Evolutionary conservation across 2,113 vertebrate species (phyloP), one percentile per base, ranked within the genome.

Genomic region (Centropus bengalensis): DNA sequence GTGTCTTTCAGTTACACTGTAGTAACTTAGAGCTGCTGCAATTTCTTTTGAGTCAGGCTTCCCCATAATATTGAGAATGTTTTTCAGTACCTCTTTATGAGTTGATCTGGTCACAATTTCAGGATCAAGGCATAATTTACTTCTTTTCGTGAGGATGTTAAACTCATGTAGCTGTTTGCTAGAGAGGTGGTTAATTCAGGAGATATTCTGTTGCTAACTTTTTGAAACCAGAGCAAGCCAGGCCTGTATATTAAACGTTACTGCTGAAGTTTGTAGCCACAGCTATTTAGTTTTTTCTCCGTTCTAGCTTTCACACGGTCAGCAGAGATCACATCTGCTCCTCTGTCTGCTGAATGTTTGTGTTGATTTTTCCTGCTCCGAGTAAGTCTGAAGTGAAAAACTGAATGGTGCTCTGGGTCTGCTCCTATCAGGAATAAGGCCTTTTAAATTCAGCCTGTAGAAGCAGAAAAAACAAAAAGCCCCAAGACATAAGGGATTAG

Each of bases 51-150:
- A 86, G 28, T 58, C 38, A 82, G n/a, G 32, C 79, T 79, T 88
- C 49, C 24, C 27, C 51, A 32, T 60, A 69, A 28, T 55, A 83
- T 59, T 92, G 63, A 36, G 82, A 92, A 69, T 63, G 36, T 74
- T 95, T 94, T 83, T 54, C 76, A 69, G 76, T 88, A 94, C 76
- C 76, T 82, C 79, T 91, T 88, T 78, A 81, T 51, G 68, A 93
- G 52, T 64, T 81, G 79, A 86, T 89, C 68, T 77, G 82, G 64
- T 68, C 91, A 94, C 60, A 89, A 77, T 77, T 93, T 94, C 70
- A 92, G 85, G 60, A 95, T 58, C 56, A 81, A 96, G 88, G 76
- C 85, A 83, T 64, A 80, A 85, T 63, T 94, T 69, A 54, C 33
- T 86, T 89, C 40, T n/a, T 91, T 94, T 95, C 85, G 64, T 64